Evolutionary conservation across 2,113 vertebrate species (phyloP).

Genomic region (Ophthalmolycus amberensis): DNA sequence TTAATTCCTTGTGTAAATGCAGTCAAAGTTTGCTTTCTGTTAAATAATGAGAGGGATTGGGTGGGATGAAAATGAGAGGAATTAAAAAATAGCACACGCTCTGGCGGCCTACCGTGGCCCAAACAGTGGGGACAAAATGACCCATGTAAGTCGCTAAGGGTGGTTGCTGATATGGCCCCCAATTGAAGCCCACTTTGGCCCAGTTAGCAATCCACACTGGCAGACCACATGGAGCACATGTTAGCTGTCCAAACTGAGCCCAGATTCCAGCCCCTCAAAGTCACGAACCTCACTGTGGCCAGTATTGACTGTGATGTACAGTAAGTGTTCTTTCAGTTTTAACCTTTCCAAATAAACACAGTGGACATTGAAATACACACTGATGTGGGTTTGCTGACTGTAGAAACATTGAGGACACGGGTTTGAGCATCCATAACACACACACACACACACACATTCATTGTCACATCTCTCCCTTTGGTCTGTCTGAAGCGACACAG

Average conservation of each 20-base stretch:
- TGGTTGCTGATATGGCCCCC: neutral
- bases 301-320: neutral
- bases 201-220: neutral
- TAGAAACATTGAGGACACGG: neutral
- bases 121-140: neutral
- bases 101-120: neutral
- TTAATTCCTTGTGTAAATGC: constrained; percentile 9
- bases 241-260: neutral
- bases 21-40: neutral
- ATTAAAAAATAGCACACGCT: neutral
- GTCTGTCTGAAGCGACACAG: constrained; percentile 37
- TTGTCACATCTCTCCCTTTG: constrained; percentile 8
- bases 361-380: constrained; percentile 1
- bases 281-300: too few relatives aligned
- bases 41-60: neutral
- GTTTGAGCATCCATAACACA: neutral
- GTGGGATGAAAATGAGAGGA: neutral
- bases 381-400: neutral
- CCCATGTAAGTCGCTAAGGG: neutral
- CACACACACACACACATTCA: neutral
- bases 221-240: neutral
- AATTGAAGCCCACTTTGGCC: neutral
- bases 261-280: neutral
- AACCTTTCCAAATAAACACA: neutral
- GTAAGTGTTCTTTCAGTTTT: constrained; percentile 1